These are phyloP conservation scores for Bombus impatiens DNA, from an alignment of 1,140 invertebrate species.

Conservation along the genomic window DNA sequence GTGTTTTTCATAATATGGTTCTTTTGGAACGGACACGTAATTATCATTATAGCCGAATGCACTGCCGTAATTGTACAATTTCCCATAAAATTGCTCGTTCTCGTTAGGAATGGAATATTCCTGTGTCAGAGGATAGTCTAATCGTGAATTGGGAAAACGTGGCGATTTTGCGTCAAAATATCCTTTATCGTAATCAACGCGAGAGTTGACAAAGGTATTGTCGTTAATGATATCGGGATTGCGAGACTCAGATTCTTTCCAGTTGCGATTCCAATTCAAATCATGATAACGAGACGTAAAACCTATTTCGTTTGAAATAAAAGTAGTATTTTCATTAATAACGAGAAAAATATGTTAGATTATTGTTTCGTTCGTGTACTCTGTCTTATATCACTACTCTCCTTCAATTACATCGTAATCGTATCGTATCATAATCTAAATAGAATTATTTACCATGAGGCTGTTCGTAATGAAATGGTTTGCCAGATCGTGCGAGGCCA, in stretches of 20 bases:
- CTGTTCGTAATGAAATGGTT: background rate
- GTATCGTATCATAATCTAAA: background rate
- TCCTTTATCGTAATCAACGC: background rate
- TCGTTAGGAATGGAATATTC: constrained; percentile 24
- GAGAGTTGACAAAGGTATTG: background rate
- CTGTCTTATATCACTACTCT: too few species aligned
- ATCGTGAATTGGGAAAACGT: background rate
- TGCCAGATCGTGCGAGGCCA: background rate
- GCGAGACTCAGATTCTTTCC: background rate
- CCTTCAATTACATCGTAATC: too few species aligned
- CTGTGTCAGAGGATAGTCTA: background rate
- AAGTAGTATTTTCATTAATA: background rate
- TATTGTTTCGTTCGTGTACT: background rate
- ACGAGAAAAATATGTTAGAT: background rate
- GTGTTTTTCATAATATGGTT: constrained; percentile 51
- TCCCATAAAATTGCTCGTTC: constrained; percentile 59
- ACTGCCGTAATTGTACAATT: constrained; percentile 71
- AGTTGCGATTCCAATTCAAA: constrained; percentile 8
- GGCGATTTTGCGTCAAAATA: background rate
- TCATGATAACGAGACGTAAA: background rate
- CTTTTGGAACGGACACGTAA: constrained; percentile 64
- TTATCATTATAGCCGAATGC: constrained; percentile 75
- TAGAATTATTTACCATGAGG: constrained; percentile 4
- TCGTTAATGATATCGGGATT: background rate
- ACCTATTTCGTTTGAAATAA: background rate